Percentiles rank a stretch among this genome's conserved stretches.
phyloP scores from a whole-genome alignment of 2,113 vertebrate species.

The Anguilla japonica region DNA sequence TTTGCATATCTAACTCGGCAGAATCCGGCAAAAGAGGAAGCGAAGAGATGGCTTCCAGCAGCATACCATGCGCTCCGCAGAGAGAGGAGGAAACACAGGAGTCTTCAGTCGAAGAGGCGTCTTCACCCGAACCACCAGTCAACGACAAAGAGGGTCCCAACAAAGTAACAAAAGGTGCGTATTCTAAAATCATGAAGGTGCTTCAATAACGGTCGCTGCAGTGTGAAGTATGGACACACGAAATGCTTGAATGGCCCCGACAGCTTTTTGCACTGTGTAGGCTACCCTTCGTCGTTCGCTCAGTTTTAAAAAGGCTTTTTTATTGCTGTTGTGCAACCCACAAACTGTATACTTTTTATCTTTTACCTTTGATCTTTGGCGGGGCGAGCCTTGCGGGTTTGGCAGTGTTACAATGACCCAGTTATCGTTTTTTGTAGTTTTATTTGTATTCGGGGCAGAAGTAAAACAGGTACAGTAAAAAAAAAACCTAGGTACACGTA shows the following conservation, averaged over 20 bases:
- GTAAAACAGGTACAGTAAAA: neutral
- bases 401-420: slow-evolving; percentile 11
- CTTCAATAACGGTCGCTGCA: slow-evolving; percentile 20
- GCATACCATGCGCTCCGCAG: slow-evolving; percentile 73
- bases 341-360: neutral
- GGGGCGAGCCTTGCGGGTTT: neutral
- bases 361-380: neutral
- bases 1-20: slow-evolving; percentile 67
- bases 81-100: slow-evolving; percentile 82
- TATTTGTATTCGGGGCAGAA: slow-evolving; percentile 23
- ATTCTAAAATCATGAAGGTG: slow-evolving; percentile 14
- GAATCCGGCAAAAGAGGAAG: slow-evolving; percentile 77
- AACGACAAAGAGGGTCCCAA: slow-evolving; percentile 81
- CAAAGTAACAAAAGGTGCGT: slow-evolving; percentile 87
- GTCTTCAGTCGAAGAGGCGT: slow-evolving; percentile 85
- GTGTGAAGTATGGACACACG: slow-evolving; percentile 26
- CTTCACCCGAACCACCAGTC: slow-evolving; percentile 86
- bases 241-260: slow-evolving; percentile 61
- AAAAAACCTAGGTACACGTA: too few species aligned
- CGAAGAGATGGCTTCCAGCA: slow-evolving; percentile 76
- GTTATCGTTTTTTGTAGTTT: slow-evolving; percentile 14
- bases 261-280: slow-evolving; percentile 63
- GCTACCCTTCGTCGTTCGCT: slow-evolving; percentile 68
- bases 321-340: neutral
- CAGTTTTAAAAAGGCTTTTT: slow-evolving; percentile 70